These are phyloP conservation scores for Synergus itoensis DNA, from an alignment of 2,888 invertebrate species.

Conservation along the genomic window DNA sequence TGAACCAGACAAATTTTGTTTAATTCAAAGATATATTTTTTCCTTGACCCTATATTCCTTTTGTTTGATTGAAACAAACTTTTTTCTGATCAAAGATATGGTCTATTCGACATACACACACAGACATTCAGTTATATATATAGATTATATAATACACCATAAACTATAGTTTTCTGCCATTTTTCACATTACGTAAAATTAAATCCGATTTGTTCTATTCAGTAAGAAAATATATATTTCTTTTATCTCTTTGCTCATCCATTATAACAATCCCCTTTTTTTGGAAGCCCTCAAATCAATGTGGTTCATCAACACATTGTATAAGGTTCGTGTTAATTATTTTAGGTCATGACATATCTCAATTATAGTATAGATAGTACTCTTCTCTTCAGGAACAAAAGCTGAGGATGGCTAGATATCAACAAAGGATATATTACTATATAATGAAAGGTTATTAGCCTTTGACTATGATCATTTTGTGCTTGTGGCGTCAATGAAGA, in stretches of 20 bases:
- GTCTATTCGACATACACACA: too few species aligned
- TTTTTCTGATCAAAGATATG: too few species aligned
- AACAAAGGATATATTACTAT: constrained; percentile 14
- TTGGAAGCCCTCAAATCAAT: neutral
- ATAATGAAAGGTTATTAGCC: constrained; percentile 18
- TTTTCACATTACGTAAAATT: neutral
- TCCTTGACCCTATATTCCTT: too few species aligned
- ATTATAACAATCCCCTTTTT: neutral
- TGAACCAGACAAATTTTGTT: too few species aligned
- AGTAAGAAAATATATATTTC: neutral
- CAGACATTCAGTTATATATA: too few species aligned
- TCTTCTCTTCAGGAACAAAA: neutral
- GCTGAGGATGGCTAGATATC: neutral
- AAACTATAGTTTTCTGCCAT: too few species aligned
- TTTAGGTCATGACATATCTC: neutral
- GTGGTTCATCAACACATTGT: neutral
- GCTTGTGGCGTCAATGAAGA: constrained; percentile 1
- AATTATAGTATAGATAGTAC: neutral
- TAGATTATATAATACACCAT: too few species aligned
- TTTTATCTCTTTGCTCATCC: neutral
- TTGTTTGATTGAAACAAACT: too few species aligned
- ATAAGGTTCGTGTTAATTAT: neutral
- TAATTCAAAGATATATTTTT: too few species aligned
- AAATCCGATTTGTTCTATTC: neutral
- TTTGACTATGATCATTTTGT: constrained; percentile 15